Conservation (phyloP, 2,797 vertebrate genomes). For the Gallirallus australis region DNA sequence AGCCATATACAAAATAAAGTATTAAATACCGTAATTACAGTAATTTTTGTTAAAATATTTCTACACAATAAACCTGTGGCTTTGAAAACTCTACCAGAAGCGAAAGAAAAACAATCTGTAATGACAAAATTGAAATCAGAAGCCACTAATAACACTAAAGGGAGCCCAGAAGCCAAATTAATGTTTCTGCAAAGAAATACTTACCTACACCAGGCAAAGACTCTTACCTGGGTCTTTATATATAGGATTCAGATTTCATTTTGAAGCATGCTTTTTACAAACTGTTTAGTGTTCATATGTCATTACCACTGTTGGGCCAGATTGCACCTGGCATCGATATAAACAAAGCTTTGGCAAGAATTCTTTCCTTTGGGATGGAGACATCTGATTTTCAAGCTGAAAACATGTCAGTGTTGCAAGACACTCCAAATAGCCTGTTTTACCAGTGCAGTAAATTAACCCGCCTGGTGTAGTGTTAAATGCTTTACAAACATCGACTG, state of each 20-base stretch:
- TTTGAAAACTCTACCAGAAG: constrained; percentile 57
- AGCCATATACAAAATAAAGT: constrained; percentile 11
- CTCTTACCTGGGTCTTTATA: constrained; percentile 56
- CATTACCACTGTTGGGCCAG: constrained; percentile 76
- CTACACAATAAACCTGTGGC: constrained; percentile 45
- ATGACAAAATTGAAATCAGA: constrained; percentile 54
- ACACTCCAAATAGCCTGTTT: constrained; percentile 77
- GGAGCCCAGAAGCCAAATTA: constrained; percentile 62
- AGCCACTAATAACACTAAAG: constrained; percentile 61
- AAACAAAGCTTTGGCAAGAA: constrained; percentile 77
- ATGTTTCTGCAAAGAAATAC: constrained; percentile 40
- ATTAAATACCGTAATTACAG: constrained; percentile 44
- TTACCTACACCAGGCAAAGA: constrained; percentile 47
- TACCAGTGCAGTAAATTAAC: constrained; percentile 75
- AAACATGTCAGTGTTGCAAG: constrained; percentile 75
- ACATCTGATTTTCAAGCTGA: constrained; percentile 79
- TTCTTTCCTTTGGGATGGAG: constrained; percentile 74
- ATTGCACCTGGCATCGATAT: constrained; percentile 78
- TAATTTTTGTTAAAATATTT: constrained; percentile 58
- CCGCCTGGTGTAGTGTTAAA: constrained; percentile 79
- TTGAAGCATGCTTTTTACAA: constrained; percentile 64
- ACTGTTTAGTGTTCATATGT: constrained; percentile 74
- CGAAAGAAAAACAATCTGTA: constrained; percentile 45
- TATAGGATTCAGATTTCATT: constrained; percentile 65
- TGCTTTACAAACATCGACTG: constrained; percentile 77